A percentile compares a stretch with the other conserved stretches of the same genome.
These are phyloP conservation scores for Ornithorhynchus anatinus DNA, from an alignment of 2,113 vertebrate species.

Conservation along the genomic window DNA sequence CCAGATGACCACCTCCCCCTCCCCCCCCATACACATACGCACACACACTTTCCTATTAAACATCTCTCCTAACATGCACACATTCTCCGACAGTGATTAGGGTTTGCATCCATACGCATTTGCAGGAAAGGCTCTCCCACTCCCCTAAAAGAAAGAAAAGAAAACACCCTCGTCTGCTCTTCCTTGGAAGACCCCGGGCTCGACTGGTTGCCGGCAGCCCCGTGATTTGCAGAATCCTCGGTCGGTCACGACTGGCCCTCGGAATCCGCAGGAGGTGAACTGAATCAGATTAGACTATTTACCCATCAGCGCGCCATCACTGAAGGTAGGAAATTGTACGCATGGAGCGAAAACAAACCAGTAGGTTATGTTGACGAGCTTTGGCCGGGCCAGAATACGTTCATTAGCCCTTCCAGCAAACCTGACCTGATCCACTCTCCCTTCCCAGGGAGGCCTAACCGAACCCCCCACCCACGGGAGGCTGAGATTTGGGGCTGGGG, in stretches of 20 bases:
- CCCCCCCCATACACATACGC: not conserved
- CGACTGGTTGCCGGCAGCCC: slow-evolving; percentile 39
- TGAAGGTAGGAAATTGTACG: slow-evolving; percentile 74
- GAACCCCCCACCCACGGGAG: not conserved
- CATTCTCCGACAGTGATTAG: not conserved
- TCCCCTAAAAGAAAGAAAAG: no score
- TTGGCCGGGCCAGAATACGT: slow-evolving; percentile 59
- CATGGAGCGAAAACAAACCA: slow-evolving; percentile 70
- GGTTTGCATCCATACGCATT: not conserved
- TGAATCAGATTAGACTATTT: slow-evolving; percentile 82
- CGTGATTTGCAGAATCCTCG: slow-evolving; percentile 70
- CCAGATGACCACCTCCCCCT: not conserved
- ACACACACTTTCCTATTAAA: no score
- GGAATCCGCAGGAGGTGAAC: slow-evolving; percentile 73
- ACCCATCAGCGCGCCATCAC: slow-evolving; percentile 73
- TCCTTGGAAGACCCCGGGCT: not conserved
- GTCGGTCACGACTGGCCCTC: slow-evolving; percentile 69
- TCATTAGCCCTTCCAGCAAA: slow-evolving; percentile 67
- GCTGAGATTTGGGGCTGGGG: not conserved
- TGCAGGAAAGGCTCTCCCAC: not conserved
- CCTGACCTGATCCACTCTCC: not conserved
- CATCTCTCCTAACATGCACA: not conserved
- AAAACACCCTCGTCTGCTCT: not conserved
- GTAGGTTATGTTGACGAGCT: slow-evolving; percentile 57
- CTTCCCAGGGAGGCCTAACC: not conserved